Percentiles rank a stretch among this genome's conserved stretches.
Evolutionary conservation across 1,140 invertebrate species (phyloP).

Genomic region (Pseudomyrmex pallidus): DNA sequence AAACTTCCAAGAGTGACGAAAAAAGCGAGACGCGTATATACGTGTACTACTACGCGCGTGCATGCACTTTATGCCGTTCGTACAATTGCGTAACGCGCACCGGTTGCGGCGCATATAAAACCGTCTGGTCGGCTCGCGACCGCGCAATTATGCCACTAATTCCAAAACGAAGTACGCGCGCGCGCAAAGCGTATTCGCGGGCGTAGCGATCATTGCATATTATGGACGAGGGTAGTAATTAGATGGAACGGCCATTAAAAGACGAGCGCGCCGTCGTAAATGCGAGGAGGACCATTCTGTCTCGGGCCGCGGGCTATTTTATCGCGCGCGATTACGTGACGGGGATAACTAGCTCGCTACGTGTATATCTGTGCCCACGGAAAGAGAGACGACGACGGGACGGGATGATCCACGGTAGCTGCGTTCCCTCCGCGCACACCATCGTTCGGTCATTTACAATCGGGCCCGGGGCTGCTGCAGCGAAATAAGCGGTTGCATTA

Average conservation of each 20-base stretch:
- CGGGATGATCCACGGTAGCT: conserved; percentile 53
- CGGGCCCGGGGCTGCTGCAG: conserved; percentile 15
- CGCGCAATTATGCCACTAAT: conserved; percentile 50
- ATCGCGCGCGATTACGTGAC: conserved; percentile 53
- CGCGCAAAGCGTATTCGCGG: conserved; percentile 6
- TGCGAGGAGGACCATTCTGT: conserved; percentile 53
- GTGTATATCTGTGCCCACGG: conserved; percentile 38
- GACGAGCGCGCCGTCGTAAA: conserved; percentile 51
- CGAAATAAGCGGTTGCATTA: conserved; percentile 35
- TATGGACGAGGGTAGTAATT: conserved; percentile 49
- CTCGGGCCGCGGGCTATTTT: conserved; percentile 49
- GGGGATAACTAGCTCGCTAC: conserved; percentile 45
- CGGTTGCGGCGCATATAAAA: conserved; percentile 5
- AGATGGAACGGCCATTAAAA: conserved; percentile 39
- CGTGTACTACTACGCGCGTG: background rate
- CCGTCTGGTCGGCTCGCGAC: conserved; percentile 8
- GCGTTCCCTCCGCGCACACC: conserved; percentile 8
- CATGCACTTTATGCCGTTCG: background rate
- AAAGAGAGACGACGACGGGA: conserved; percentile 52
- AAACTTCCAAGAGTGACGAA: conserved; percentile 2
- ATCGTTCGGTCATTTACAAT: conserved; percentile 50
- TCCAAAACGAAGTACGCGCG: conserved; percentile 40
- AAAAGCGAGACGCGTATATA: background rate
- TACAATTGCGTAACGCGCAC: conserved; percentile 45
- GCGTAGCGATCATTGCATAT: conserved; percentile 50